Conservation (phyloP, 2,113 vertebrate genomes). For the Melospiza georgiana region DNA sequence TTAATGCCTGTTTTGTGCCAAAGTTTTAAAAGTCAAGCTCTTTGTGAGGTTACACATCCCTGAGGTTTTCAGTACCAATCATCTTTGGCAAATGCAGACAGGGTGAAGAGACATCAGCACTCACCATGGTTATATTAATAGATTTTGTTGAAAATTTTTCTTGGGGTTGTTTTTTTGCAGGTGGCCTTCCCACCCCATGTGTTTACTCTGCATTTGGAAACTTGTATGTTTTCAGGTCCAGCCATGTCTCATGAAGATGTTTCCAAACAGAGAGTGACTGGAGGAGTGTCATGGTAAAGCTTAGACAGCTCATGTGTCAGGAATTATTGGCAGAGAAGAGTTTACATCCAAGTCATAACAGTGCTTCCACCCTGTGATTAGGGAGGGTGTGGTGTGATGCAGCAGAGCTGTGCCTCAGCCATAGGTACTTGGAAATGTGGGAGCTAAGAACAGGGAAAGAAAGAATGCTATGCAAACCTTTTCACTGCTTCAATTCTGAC, state of each 20-base stretch:
- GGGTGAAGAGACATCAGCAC: not conserved
- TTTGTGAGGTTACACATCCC: not conserved
- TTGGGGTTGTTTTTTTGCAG: not conserved
- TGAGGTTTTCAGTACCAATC: not conserved
- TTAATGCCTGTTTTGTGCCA: not conserved
- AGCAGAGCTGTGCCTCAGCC: constrained; percentile 30
- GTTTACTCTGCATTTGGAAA: constrained; percentile 1
- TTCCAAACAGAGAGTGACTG: not conserved
- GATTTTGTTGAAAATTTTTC: not conserved
- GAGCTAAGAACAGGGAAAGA: constrained; percentile 30
- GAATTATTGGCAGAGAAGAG: constrained; percentile 63
- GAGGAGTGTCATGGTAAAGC: constrained; percentile 12
- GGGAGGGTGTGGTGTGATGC: constrained; percentile 53
- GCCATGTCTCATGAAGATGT: not conserved
- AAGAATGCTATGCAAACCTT: constrained; percentile 2
- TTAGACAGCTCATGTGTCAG: constrained; percentile 32
- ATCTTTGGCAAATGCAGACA: not conserved
- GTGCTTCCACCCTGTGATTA: constrained; percentile 73
- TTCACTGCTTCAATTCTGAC: constrained; percentile 47
- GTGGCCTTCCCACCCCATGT: not conserved
- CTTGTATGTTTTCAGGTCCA: not conserved
- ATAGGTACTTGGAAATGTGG: constrained; percentile 42
- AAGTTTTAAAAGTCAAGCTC: not conserved
- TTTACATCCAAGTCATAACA: constrained; percentile 36
- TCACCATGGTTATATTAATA: not conserved